Conservation (phyloP, 1,140 invertebrate species). For the Riptortus pedestris region DNA sequence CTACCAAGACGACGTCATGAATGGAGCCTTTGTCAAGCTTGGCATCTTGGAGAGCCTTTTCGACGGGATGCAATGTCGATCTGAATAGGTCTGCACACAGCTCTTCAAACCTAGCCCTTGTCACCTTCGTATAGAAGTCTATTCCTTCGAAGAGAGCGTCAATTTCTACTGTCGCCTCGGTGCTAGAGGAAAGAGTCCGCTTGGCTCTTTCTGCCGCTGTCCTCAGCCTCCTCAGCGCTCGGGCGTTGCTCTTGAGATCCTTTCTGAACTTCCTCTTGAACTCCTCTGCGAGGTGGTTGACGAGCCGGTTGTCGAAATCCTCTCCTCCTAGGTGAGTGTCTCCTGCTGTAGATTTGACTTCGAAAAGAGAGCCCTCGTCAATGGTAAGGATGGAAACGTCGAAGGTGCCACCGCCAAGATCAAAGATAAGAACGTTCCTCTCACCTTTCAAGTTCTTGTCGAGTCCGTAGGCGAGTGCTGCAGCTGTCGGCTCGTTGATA, state of each 20-base stretch:
- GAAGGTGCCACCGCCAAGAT: conserved; percentile 64
- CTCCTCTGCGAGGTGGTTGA: conserved; percentile 54
- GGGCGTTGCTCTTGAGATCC: conserved; percentile 42
- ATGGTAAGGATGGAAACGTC: conserved; percentile 76
- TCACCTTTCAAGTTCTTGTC: conserved; percentile 66
- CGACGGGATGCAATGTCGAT: conserved; percentile 57
- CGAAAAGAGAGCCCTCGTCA: conserved; percentile 61
- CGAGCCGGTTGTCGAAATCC: conserved; percentile 70
- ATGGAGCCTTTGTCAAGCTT: conserved; percentile 46
- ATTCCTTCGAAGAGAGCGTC: conserved; percentile 46
- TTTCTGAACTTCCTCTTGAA: conserved; percentile 45
- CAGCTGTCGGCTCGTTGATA: conserved; percentile 62
- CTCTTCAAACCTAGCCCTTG: conserved; percentile 42
- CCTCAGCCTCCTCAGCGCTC: conserved; percentile 48
- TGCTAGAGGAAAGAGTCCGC: conserved; percentile 46
- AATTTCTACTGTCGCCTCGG: conserved; percentile 46
- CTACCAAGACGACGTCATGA: conserved; percentile 68
- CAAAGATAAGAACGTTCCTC: conserved; percentile 62
- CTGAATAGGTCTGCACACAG: conserved; percentile 46
- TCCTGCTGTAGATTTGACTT: conserved; percentile 62
- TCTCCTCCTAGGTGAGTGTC: conserved; percentile 55
- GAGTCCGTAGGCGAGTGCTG: conserved; percentile 63
- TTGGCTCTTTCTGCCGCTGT: conserved; percentile 53
- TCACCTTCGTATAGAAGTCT: conserved; percentile 49
- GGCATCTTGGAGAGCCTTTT: conserved; percentile 51